A percentile compares a stretch with the other conserved stretches of the same genome.
Conservation (phyloP, 1,140 invertebrate species). For the Camponotus vicinus region DNA sequence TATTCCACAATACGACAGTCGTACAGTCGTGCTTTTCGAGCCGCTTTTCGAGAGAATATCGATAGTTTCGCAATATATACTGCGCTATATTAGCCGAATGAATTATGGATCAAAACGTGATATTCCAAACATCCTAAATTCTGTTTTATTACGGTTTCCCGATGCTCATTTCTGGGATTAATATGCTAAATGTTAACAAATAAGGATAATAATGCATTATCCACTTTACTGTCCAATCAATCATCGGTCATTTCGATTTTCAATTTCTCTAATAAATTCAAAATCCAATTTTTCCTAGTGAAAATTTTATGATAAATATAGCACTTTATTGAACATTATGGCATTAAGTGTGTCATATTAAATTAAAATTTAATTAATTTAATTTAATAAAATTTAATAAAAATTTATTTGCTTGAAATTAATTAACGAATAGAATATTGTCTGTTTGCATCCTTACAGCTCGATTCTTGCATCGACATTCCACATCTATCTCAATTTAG, state of each 20-base stretch:
- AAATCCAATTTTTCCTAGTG: not conserved
- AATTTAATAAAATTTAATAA: not conserved
- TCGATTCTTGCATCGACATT: not conserved
- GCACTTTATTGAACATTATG: not conserved
- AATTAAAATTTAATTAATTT: too few species aligned
- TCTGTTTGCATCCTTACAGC: not conserved
- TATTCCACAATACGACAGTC: slow-evolving; percentile 10
- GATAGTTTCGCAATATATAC: slow-evolving; percentile 20
- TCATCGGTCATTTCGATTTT: not conserved
- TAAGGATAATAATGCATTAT: not conserved
- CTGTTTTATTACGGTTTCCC: not conserved
- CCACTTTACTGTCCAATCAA: not conserved
- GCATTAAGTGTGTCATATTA: not conserved
- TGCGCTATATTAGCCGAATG: slow-evolving; percentile 12
- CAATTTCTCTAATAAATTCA: not conserved
- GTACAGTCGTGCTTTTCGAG: not conserved
- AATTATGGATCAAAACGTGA: slow-evolving; percentile 28
- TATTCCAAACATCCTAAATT: slow-evolving; percentile 4
- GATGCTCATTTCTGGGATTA: slow-evolving; percentile 11
- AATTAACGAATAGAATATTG: not conserved
- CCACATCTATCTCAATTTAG: not conserved
- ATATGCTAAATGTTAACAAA: not conserved
- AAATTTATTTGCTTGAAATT: not conserved
- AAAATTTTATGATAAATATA: not conserved
- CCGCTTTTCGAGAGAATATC: not conserved